Percentiles rank a stretch among this genome's conserved stretches.
Conservation (phyloP, 1,140 invertebrate species). For the Tigriopus japonicus region DNA sequence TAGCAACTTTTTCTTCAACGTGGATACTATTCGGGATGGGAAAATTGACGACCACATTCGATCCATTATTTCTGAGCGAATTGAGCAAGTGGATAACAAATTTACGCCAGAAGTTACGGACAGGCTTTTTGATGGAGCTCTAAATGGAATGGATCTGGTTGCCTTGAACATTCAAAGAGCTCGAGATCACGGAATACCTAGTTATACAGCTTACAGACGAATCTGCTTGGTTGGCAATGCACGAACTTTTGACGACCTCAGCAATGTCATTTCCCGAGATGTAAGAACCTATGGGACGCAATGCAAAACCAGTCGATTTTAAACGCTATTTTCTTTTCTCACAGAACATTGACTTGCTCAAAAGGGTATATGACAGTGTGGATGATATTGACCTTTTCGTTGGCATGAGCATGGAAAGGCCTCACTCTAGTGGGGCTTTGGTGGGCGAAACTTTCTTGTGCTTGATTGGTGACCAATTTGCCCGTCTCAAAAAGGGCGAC, state of each 20-base stretch:
- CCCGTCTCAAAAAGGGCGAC: conserved; percentile 25
- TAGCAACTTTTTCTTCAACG: neutral
- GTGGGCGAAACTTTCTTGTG: conserved; percentile 40
- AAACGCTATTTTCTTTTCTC: neutral
- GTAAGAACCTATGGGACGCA: neutral
- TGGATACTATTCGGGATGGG: neutral
- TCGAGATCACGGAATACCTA: conserved; percentile 29
- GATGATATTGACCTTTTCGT: conserved; percentile 44
- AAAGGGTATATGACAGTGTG: conserved; percentile 22
- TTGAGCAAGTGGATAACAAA: neutral
- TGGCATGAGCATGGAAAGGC: conserved; percentile 35
- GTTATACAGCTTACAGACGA: conserved; percentile 20
- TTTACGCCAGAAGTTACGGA: conserved; percentile 21
- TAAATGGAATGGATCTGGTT: conserved; percentile 23
- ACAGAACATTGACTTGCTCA: conserved; percentile 1
- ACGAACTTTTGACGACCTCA: neutral
- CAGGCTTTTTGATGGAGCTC: conserved; percentile 24
- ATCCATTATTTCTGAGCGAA: neutral
- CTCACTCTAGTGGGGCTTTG: conserved; percentile 27
- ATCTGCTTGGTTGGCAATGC: neutral
- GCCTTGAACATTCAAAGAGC: conserved; percentile 25
- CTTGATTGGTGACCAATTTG: conserved; percentile 40
- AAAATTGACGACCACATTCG: neutral
- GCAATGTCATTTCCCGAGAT: neutral
- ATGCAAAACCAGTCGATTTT: too few relatives aligned